Conservation (phyloP, 2,888 invertebrate species). For the Homarus gammarus region DNA sequence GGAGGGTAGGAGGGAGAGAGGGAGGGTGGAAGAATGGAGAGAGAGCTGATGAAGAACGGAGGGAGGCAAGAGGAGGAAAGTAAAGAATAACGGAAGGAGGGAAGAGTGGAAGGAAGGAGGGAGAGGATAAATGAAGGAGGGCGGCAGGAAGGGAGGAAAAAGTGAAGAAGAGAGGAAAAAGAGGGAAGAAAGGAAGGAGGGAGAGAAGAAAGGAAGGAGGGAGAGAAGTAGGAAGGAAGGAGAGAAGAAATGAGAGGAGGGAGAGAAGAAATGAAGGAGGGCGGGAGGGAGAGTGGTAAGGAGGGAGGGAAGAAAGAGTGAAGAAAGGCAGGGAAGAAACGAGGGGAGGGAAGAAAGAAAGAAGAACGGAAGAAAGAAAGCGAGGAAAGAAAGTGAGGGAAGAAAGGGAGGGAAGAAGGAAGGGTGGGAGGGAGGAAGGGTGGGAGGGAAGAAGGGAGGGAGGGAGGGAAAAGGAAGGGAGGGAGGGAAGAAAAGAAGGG, state of each 20-base stretch:
- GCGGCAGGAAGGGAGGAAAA: too few relatives aligned
- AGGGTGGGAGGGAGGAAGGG: not conserved
- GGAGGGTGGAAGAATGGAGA: too few relatives aligned
- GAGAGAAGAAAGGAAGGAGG: not conserved
- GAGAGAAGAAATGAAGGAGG: too few relatives aligned
- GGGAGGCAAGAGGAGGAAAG: too few relatives aligned
- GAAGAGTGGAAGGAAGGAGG: too few relatives aligned
- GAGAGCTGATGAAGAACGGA: too few relatives aligned
- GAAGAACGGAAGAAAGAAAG: not conserved
- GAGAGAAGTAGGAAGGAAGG: not conserved
- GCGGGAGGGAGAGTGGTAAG: not conserved
- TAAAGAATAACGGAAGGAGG: too few relatives aligned
- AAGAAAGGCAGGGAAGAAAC: too few relatives aligned
- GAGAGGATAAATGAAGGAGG: too few relatives aligned
- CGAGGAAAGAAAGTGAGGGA: not conserved
- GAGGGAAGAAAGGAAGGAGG: not conserved
- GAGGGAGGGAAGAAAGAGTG: not conserved
- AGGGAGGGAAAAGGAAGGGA: not conserved
- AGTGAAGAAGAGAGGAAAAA: too few relatives aligned
- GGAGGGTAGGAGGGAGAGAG: too few relatives aligned
- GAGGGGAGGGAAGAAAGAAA: not conserved
- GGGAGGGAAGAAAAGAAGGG: not conserved
- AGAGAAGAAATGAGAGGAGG: too few relatives aligned
- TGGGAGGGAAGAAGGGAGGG: not conserved
- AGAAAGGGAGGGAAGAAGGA: not conserved